Evolutionary conservation across 2,888 invertebrate species (phyloP), one percentile per base, ranked within the genome.

Genomic region (Brachypterus glaber): DNA sequence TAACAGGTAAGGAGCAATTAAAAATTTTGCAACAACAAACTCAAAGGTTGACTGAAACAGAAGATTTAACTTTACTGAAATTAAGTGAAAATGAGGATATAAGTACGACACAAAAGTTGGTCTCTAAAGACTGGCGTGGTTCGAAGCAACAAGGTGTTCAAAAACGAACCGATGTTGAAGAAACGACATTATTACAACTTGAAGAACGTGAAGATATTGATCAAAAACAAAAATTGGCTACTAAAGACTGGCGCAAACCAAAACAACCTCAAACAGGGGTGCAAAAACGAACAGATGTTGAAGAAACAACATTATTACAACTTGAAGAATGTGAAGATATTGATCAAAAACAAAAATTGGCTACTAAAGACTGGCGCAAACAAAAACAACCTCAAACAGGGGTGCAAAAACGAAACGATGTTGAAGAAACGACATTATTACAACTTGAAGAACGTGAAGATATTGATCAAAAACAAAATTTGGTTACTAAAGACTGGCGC

Each of bases 1-100:
- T 0, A 74, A 74, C 35, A 46, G 14, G 33, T 5, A 12, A 11
- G 29, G n/a, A 29, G 14, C 33, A 33, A 37, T 35, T 35, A 8
- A 37, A 38, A n/a, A n/a, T n/a, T n/a, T n/a, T n/a, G n/a, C n/a
- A n/a, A n/a, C n/a, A n/a, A 17, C 34, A 36, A 24, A 39, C 40
- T 24, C 37, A 37, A 35, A 17, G 30, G 29, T 27, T 39, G 37
- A 35, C 34, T 8, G 39, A 46, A 26, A 16, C 34, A 14, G 43
- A 48, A 40, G 48, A 49, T 37, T 37, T 38, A 4, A 41, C 47
- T 4, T 16, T 47, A 21, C 25, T 44, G 2, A 33, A 41, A 2
- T 7, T 46, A 11, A 25, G 35, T 31, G 31, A 31, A 16, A 31
- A 15, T 5, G 31, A 31, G 15, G 15, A 5, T 31, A 31, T 5